Evolutionary conservation across 1,140 invertebrate genomes (phyloP), one percentile per base, ranked within the genome.

Genomic region (Drosophila pseudoobscura): DNA sequence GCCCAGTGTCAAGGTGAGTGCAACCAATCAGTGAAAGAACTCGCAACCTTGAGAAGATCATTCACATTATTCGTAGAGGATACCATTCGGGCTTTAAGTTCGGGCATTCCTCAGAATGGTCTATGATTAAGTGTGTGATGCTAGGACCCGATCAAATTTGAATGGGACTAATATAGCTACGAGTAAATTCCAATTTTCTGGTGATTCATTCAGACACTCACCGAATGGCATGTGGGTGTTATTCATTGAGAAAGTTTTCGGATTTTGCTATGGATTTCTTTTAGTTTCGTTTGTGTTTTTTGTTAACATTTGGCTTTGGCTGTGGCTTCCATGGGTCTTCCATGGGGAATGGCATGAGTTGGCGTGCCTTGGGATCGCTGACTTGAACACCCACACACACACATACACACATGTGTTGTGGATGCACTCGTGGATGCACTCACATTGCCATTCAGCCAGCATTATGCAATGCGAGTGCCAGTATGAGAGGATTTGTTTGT

Each of bases 1-100:
- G 70, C 92, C 94, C 44, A 94, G 94, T 44, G 94, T 93, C 53
- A 96, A 96, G 94, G 96, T 96, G 80, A 92, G 93, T 7, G 29
- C 4, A 57, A 61, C 29, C 29, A 7, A 31, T 31, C 29, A 31
- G 24, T 20, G 20, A 20, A 20, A 20, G 20, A 20, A 20, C 1
- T 20, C 20, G 20, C 20, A 20, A 20, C 20, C 20, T 20, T 20
- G 20, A 20, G 20, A 2, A 20, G 20, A 20, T 20, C 20, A 20
- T 20, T 20, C 20, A 20, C 2, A 20, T 20, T 2, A 20, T 0
- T 2, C 1, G 20, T 20, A 20, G 20, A 20, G 20, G 20, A 17
- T 17, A 17, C 17, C 17, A 17, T 17, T 17, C 17, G 0, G 17
- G 17, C 17, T 17, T 17, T 17, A 17, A 17, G 17, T 17, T 29